A percentile compares a stretch with the other conserved stretches of the same genome.
Conservation (phyloP, 2,113 vertebrate genomes). For the Leptosomus discolor region DNA sequence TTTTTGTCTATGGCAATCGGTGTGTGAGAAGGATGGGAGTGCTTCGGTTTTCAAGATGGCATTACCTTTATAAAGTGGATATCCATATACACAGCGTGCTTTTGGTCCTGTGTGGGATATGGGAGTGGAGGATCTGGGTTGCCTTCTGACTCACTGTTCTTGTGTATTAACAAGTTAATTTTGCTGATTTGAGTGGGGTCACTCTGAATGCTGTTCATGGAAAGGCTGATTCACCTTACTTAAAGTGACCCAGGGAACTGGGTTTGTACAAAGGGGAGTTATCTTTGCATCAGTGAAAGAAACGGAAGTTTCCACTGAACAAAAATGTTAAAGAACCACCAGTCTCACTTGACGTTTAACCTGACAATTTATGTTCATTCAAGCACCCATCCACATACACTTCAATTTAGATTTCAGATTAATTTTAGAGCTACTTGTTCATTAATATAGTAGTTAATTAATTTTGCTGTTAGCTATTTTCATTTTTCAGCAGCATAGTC, state of each 20-base stretch:
- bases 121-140: not conserved
- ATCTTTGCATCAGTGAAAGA: not conserved
- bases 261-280: not conserved
- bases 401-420: not conserved
- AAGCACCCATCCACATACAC: not conserved
- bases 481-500: not conserved
- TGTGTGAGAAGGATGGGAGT: not conserved
- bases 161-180: not conserved
- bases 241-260: not conserved
- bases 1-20: not conserved
- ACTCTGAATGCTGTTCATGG: not conserved
- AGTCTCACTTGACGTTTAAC: not conserved
- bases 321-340: not conserved
- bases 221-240: not conserved
- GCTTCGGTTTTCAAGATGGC: not conserved
- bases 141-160: not conserved
- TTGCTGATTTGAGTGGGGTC: not conserved
- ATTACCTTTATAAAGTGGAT: not conserved
- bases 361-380: not conserved
- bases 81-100: rapidly evolving
- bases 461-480: slow-evolving; percentile 10
- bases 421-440: not conserved
- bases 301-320: not conserved
- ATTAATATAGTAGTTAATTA: not conserved
- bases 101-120: not conserved